Evolutionary conservation across 2,113 vertebrate species (phyloP).

Genomic region (Notarius quadriscutis): DNA sequence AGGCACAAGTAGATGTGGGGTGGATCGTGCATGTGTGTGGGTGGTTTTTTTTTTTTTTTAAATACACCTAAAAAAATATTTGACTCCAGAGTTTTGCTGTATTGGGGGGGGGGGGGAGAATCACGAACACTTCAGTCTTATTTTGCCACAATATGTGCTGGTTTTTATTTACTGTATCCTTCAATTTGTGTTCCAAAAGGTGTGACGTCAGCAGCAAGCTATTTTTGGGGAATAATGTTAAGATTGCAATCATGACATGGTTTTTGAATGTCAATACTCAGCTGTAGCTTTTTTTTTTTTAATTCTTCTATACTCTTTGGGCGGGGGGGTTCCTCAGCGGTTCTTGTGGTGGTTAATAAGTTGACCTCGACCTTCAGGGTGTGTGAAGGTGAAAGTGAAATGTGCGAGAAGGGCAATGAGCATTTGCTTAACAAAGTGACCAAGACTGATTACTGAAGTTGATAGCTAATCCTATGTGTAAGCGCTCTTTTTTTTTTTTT

Average conservation of each 20-base stretch:
- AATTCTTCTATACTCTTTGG: background rate
- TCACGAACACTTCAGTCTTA: background rate
- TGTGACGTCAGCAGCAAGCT: background rate
- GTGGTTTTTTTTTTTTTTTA: background rate
- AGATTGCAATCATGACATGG: background rate
- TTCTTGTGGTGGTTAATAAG: background rate
- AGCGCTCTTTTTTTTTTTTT: background rate
- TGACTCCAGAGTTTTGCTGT: background rate
- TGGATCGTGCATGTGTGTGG: background rate
- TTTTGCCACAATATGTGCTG: background rate
- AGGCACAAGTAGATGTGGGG: background rate
- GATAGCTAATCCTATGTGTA: background rate
- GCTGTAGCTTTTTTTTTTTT: background rate
- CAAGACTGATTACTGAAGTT: conserved; percentile 11
- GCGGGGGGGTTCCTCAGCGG: background rate
- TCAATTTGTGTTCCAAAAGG: background rate
- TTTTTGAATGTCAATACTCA: background rate
- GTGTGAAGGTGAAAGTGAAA: background rate
- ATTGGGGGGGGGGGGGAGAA: background rate
- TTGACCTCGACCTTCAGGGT: background rate
- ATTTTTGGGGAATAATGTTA: background rate
- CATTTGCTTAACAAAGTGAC: conserved; percentile 24
- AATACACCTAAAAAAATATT: background rate
- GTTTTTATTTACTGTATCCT: background rate
- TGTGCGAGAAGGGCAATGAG: background rate